phyloP scores from a whole-genome alignment of 2,797 vertebrate genomes.

The Leptatherina wallacei region DNA sequence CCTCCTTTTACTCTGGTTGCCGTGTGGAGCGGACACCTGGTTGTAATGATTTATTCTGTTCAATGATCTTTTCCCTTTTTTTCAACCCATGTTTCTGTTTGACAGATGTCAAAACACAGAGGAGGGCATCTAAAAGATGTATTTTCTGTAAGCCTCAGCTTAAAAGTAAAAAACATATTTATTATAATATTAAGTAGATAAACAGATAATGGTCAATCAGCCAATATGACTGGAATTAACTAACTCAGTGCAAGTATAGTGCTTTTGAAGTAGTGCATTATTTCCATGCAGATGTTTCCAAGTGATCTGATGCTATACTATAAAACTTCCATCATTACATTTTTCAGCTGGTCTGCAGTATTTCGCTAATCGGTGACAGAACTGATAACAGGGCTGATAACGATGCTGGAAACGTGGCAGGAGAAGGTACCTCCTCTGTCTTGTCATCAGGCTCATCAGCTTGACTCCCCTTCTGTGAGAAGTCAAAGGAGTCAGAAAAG shows the following conservation, averaged over 20 bases:
- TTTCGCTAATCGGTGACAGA: slow-evolving; percentile 30
- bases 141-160: background rate
- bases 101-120: background rate
- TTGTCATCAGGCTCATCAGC: slow-evolving; percentile 21
- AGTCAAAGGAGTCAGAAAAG: slow-evolving; percentile 8
- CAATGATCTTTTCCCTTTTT: background rate
- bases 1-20: background rate
- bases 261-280: background rate
- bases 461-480: slow-evolving; percentile 22
- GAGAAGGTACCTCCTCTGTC: slow-evolving; percentile 12
- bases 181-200: background rate
- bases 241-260: background rate
- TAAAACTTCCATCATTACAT: background rate
- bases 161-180: no score
- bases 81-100: background rate
- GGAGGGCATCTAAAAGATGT: background rate
- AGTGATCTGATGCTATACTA: background rate
- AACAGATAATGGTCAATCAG: background rate
- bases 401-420: background rate
- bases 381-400: slow-evolving; percentile 21
- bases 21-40: background rate
- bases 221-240: background rate
- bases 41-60: background rate
- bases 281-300: slow-evolving; percentile 1
- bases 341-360: slow-evolving; percentile 8